Base-by-base conservation (phyloP, 2,113 vertebrate genomes). In the Sporophila hypoxantha region DNA sequence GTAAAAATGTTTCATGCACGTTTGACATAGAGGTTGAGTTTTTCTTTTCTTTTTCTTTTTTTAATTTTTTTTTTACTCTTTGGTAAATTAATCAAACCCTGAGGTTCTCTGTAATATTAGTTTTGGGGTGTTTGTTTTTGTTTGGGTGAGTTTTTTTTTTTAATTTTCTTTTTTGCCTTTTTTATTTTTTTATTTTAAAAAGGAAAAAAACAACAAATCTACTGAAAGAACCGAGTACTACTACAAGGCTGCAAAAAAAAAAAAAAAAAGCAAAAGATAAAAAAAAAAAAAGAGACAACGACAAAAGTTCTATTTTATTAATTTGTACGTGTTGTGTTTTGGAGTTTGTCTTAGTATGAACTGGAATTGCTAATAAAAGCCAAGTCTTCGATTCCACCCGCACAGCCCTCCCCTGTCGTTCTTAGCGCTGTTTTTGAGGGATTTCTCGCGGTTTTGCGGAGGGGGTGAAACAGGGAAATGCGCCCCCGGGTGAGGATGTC, bases 311-410 rank as follows among this genome's bases (percentile, higher is more conserved):
- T 96, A 97, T 97, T 98, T 97, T 97, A 98, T 97, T 96, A 95
- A 95, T 97, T 98, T 98, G 94, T 98, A 98, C 95, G 95, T 97
- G 97, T 97, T 92, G 95, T 97, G 97, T n/a, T 98, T 98, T 98
- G 98, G 96, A 98, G 95, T 97, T 97, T 98, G 97, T 98, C 96
- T 97, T 96, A 97, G 87, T 97, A 96, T 96, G 96, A 95, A 84
- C 95, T 96, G 96, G 96, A 97, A 97, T 96, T 97, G 93, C 95
- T 95, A 94, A 94, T 97, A 96, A 97, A 96, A 96, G 88, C 75
- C 75, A 92, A 93, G 76, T 82, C 90, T 85, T 69, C 20, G 89
- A 84, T 90, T 90, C 55, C 92, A 77, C 11, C 57, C 52, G 32
- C 78, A 26, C 67, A 25, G 81, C 19, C 84, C 34, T 71, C 3